Conservation (phyloP, 2,888 invertebrate genomes). For the Cephonodes hylas region DNA sequence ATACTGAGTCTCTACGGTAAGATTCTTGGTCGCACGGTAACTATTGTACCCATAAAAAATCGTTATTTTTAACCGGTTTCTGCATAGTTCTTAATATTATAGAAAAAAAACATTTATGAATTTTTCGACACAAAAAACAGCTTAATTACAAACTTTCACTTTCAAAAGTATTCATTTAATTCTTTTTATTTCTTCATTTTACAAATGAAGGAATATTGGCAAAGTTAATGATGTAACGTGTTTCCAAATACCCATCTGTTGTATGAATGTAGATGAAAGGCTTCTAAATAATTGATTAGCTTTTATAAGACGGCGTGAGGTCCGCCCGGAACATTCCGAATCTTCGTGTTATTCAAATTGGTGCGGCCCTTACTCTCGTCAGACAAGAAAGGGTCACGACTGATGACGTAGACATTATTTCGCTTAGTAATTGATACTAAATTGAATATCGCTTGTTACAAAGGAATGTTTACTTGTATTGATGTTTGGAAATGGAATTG, state of each 20-base stretch:
- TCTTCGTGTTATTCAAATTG: constrained; percentile 61
- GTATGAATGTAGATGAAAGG: constrained; percentile 51
- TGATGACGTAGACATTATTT: constrained; percentile 24
- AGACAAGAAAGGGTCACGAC: constrained; percentile 40
- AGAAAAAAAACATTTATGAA: no score
- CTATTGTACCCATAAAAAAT: no score
- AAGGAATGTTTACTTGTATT: background rate
- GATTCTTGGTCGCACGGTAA: no score
- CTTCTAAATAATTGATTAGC: constrained; percentile 65
- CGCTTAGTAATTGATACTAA: constrained; percentile 16
- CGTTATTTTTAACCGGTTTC: no score
- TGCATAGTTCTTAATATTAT: no score
- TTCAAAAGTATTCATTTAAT: no score
- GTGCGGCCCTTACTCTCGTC: constrained; percentile 49
- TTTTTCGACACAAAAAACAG: no score
- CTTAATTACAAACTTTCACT: no score
- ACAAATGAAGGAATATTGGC: background rate
- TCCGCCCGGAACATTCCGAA: constrained; percentile 38
- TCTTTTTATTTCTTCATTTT: no score
- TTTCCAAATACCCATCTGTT: constrained; percentile 34
- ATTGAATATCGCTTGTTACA: background rate
- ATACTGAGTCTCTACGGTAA: no score
- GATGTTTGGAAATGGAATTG: no score
- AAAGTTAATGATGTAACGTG: background rate
- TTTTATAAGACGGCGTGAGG: constrained; percentile 48